Evolutionary conservation across 2,888 invertebrate species (phyloP), one percentile per base, ranked within the genome.

Genomic region (Pollenia griseotomentosa): DNA sequence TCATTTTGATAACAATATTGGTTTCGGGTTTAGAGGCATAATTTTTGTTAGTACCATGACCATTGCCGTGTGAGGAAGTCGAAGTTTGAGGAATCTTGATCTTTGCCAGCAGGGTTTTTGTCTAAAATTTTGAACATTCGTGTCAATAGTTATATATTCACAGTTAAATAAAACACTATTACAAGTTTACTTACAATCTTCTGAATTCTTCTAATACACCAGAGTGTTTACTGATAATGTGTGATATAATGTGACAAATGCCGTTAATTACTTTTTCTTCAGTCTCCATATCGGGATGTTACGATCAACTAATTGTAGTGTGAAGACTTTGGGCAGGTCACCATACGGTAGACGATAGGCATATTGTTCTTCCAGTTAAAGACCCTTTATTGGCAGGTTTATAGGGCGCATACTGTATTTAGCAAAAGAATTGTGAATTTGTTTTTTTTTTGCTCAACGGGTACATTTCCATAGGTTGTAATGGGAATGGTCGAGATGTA

Each of bases 221-320:
- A 84, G 96, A 95, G 92, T 98, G 96, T 91, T 97, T 98, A 88
- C 96, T 95, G 80, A 98, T 96, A 71, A 96, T 94, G 90, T 98
- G 97, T 51, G 97, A 97, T 81, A 98, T 95, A 87, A 98, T 96
- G 91, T 97, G 96, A 75, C 96, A 95, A 8, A 98, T 93, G 63
- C 97, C 97, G 65, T 95, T 94, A 89, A 95, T 94, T 0, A 98
- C 95, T 91, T 96, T 95, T 6, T 95, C 94, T 40, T 94, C 88
- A 10, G 94, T 94, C 63, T 94, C 93, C 89, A 95, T 89, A 88
- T 95, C 95, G 75, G 95, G 94, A 79, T 94, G 94, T 8, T 91
- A 2, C 90, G 89, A 83, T 95, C 90, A 0, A 95, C 90, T n/a
- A 94, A 89, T 1, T 78, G 46, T 14, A 88, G 68, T 8, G 92